Evolutionary conservation across 1,140 invertebrate species (phyloP).

Genomic region (Halotydeus destructor): DNA sequence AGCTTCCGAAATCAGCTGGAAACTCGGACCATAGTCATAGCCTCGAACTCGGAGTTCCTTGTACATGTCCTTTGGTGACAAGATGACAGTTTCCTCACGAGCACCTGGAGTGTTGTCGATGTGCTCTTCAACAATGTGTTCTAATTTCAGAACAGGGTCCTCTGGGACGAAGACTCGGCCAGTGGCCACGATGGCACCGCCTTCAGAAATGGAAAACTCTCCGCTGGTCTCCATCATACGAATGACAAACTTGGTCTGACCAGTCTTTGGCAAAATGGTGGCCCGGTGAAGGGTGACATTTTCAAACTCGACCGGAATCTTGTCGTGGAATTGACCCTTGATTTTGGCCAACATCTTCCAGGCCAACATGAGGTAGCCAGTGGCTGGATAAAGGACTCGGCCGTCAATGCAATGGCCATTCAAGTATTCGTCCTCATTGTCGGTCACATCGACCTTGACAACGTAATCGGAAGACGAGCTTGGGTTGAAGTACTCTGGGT

Average conservation of each 20-base stretch:
- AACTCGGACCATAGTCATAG: conserved; percentile 72
- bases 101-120: conserved; percentile 1
- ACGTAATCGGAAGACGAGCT: conserved; percentile 41
- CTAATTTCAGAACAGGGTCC: conserved; percentile 2
- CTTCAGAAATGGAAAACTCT: conserved; percentile 75
- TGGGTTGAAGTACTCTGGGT: conserved; percentile 18
- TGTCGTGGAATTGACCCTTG: conserved; percentile 40
- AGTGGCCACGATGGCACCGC: conserved; percentile 51
- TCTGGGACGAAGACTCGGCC: conserved; percentile 39
- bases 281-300: conserved; percentile 52
- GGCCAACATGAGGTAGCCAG: conserved; percentile 71
- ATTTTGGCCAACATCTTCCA: conserved; percentile 82
- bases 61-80: conserved; percentile 31
- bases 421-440: conserved; percentile 43
- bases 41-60: conserved; percentile 75
- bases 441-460: conserved; percentile 46
- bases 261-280: conserved; percentile 58
- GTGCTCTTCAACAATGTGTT: conserved; percentile 4
- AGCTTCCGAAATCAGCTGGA: conserved; percentile 48
- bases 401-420: conserved; percentile 80
- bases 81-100: neutral
- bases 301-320: conserved; percentile 50
- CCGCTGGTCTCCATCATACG: conserved; percentile 67
- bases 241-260: conserved; percentile 59
- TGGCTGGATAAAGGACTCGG: conserved; percentile 76